Conservation (phyloP, 37 sponge, comb jelly and placozoan genomes). For the Spongilla lacustris region DNA sequence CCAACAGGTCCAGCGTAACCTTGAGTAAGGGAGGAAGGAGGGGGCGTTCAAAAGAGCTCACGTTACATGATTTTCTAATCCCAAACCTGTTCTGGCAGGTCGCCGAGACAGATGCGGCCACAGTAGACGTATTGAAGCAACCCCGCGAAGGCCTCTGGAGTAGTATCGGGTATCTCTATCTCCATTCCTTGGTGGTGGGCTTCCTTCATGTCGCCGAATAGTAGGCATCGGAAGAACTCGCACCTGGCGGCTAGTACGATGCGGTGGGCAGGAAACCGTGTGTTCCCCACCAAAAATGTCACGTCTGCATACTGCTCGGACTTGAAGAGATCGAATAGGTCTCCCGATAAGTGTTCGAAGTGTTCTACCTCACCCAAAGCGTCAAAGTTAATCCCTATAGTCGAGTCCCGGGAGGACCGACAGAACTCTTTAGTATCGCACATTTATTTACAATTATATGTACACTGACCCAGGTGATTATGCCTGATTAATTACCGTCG, state of each 20-base stretch:
- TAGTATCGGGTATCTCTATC: conserved; percentile 67
- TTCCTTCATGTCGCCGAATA: conserved; percentile 89
- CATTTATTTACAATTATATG: conserved; percentile 20
- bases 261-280: conserved; percentile 72
- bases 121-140: conserved; percentile 84
- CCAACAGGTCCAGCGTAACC: conserved; percentile 78
- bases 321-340: conserved; percentile 73
- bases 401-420: conserved; percentile 82
- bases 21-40: conserved; percentile 14
- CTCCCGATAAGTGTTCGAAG: conserved; percentile 79
- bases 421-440: conserved; percentile 83
- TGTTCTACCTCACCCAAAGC: conserved; percentile 88
- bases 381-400: conserved; percentile 84
- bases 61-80: not conserved
- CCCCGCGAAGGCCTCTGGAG: conserved; percentile 69
- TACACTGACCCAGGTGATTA: not conserved
- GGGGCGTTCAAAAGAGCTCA: not conserved
- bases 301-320: conserved; percentile 76
- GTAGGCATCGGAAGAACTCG: conserved; percentile 74
- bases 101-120: conserved; percentile 73
- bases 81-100: conserved; percentile 70
- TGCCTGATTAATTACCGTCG: not conserved
- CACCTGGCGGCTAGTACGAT: conserved; percentile 82
- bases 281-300: conserved; percentile 67
- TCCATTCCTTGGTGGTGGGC: conserved; percentile 49